Percentiles rank a stretch among this genome's conserved stretches.
These are phyloP conservation scores for Semicossyphus pulcher DNA, from an alignment of 2,113 vertebrate species.

Conservation along the genomic window DNA sequence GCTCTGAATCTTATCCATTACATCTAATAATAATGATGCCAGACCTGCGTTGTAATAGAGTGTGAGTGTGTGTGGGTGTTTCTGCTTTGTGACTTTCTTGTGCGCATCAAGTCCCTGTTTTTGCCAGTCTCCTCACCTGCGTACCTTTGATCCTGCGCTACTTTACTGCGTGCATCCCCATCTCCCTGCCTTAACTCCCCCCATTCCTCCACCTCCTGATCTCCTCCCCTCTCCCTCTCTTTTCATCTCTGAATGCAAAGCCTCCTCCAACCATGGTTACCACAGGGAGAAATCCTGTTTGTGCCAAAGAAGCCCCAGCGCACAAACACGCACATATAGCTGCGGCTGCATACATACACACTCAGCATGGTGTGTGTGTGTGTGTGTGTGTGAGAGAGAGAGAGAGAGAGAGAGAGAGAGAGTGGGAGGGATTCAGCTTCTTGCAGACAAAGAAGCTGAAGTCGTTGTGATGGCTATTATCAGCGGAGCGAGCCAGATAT, in stretches of 20 bases:
- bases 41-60: background rate
- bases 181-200: slow-evolving; percentile 26
- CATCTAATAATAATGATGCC: background rate
- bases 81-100: background rate
- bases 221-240: slow-evolving; percentile 17
- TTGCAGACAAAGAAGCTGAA: slow-evolving; percentile 91
- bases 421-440: slow-evolving; percentile 87
- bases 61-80: slow-evolving; percentile 9
- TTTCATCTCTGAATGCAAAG: slow-evolving; percentile 61
- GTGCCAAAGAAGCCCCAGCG: slow-evolving; percentile 47
- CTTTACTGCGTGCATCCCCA: slow-evolving; percentile 40
- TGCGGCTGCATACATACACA: slow-evolving; percentile 38
- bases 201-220: slow-evolving; percentile 47
- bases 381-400: slow-evolving; percentile 78
- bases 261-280: slow-evolving; percentile 67
- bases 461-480: slow-evolving; percentile 95
- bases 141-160: slow-evolving; percentile 25
- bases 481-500: slow-evolving; percentile 91
- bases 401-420: background rate
- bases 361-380: slow-evolving; percentile 83
- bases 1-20: background rate
- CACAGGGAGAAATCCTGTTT: slow-evolving; percentile 67
- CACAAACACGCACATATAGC: slow-evolving; percentile 38
- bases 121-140: slow-evolving; percentile 19
- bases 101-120: background rate